A percentile compares a stretch with the other conserved stretches of the same genome.
These are phyloP conservation scores for Sterrhoptilus dennistouni DNA, from an alignment of 2,113 vertebrate genomes.

Conservation along the genomic window DNA sequence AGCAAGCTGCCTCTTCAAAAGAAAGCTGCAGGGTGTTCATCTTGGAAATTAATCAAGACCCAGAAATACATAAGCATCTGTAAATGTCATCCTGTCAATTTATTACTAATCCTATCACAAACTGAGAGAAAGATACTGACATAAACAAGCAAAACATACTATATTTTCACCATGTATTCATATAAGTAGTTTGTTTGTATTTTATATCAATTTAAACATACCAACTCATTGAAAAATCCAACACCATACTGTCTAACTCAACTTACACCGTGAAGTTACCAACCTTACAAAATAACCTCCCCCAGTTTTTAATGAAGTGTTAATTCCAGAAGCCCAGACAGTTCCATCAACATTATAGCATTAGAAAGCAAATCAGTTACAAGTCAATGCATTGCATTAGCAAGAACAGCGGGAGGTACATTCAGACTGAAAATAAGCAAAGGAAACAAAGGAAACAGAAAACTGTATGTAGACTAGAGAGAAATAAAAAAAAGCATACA, in stretches of 20 bases:
- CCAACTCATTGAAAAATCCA: background rate
- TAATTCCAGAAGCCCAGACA: slow-evolving; percentile 8
- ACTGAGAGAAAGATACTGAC: background rate
- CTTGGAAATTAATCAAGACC: slow-evolving; percentile 62
- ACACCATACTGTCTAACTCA: background rate
- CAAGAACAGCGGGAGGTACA: slow-evolving; percentile 34
- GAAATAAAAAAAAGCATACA: slow-evolving; percentile 52
- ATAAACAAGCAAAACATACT: background rate
- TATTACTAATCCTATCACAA: slow-evolving; percentile 45
- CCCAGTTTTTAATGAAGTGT: slow-evolving; percentile 11
- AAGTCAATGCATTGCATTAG: slow-evolving; percentile 17
- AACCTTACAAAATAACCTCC: background rate
- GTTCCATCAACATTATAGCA: background rate
- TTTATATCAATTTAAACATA: background rate
- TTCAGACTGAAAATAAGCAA: slow-evolving; percentile 44
- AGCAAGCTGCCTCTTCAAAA: slow-evolving; percentile 41
- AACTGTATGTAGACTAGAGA: background rate
- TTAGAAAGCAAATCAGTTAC: slow-evolving; percentile 13
- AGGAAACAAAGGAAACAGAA: slow-evolving; percentile 58
- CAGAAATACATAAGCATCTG: slow-evolving; percentile 44
- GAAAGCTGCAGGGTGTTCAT: slow-evolving; percentile 62
- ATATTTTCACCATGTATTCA: background rate
- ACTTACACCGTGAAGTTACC: slow-evolving; percentile 28
- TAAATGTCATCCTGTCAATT: background rate
- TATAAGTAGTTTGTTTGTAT: background rate